Evolutionary conservation across 2,888 invertebrate species (phyloP), one percentile per base, ranked within the genome.

Genomic region (Leptinotarsa tumamoca): DNA sequence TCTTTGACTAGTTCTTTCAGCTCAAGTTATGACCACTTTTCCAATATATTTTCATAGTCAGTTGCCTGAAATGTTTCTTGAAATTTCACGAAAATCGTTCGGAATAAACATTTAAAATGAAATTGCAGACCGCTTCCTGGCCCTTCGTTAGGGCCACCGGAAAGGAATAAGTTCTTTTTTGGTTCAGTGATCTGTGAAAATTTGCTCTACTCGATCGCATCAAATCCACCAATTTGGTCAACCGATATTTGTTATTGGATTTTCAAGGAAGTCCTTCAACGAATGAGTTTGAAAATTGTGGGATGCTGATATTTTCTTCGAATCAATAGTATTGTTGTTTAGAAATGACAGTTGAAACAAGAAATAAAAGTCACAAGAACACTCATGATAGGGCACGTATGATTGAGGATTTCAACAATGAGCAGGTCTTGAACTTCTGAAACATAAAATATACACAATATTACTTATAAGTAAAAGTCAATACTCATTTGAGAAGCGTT

Each of bases 81-180:
- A 18, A 54, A 54, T 18, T 54, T 18, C 13, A 54, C 43, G 43
- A 43, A 43, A 43, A 21, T 27, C 23, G 23, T 21, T 14, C 58
- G 21, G n/a, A 21, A 4, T 21, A 2, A 58, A 23, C 21, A 58
- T 21, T 58, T 17, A 21, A 58, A 70, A 21, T 56, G 17, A 33
- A 70, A 70, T 70, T 49, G 23, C 49, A 23, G 58, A 70, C 58
- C 61, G 58, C 49, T 70, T 70, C 70, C 70, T 70, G 70, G n/a
- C 70, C 70, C 70, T 21, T 58, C 58, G 58, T 70, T 70, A 70
- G 1, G 70, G 49, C 10, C 21, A 33, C 56, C 58, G 70, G 69
- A 69, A 58, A 43, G 70, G 17, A 70, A 70, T 58, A 43, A 33
- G 70, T 51, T 54, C 15, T 69, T 70, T 69, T 58, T 70, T 70